Evolutionary conservation across 2,113 vertebrate species (phyloP).

Genomic region (Calidris pugnax): DNA sequence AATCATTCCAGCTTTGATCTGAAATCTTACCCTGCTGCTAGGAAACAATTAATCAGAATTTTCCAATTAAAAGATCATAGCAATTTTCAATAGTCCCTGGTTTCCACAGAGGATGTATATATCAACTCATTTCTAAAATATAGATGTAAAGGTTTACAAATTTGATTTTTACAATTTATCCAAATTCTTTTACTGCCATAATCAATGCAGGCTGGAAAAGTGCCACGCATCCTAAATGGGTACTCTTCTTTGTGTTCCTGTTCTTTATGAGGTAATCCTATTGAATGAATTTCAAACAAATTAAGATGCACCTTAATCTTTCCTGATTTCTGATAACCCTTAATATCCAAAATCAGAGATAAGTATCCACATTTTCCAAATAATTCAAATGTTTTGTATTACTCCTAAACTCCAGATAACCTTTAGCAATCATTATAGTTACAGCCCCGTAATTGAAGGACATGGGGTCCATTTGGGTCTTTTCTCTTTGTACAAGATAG

Average conservation of each 20-base stretch:
- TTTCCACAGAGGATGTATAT: not conserved
- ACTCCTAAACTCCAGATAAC: not conserved
- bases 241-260: not conserved
- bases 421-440: not conserved
- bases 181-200: not conserved
- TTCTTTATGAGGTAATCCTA: not conserved
- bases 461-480: not conserved
- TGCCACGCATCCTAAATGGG: not conserved
- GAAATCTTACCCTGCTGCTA: not conserved
- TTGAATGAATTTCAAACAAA: not conserved
- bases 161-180: not conserved
- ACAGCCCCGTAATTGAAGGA: not conserved
- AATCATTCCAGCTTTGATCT: not conserved
- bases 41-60: not conserved
- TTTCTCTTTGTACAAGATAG: not conserved
- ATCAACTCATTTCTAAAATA: not conserved
- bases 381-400: not conserved
- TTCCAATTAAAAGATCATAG: not conserved
- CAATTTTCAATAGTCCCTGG: not conserved
- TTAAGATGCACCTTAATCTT: not conserved
- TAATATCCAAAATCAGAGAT: not conserved
- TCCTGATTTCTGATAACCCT: not conserved
- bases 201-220: not conserved
- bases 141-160: not conserved
- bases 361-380: not conserved